Evolutionary conservation across 1,140 invertebrate genomes (phyloP).

Genomic region (Whitmania pigra): DNA sequence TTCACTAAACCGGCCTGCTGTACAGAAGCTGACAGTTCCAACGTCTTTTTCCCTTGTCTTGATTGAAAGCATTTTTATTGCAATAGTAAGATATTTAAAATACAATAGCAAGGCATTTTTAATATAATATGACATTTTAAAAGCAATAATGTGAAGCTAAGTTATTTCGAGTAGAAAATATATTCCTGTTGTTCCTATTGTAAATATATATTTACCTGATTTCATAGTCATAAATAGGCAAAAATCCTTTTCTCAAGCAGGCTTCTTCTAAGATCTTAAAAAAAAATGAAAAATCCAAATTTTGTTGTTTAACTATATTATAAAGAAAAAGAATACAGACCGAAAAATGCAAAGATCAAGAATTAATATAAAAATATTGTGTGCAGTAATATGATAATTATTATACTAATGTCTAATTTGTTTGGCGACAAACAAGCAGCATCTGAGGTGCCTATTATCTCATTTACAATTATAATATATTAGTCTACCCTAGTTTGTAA

Average conservation of each 20-base stretch:
- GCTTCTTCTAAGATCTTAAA: constrained; percentile 64
- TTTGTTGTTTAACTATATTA: constrained; percentile 19
- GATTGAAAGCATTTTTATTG: background rate
- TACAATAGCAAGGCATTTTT: background rate
- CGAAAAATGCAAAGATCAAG: too few species aligned
- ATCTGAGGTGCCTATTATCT: too few species aligned
- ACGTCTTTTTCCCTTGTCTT: constrained; percentile 55
- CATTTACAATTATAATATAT: too few species aligned
- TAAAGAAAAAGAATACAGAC: background rate
- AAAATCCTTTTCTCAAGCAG: constrained; percentile 58
- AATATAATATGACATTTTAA: background rate
- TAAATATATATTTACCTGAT: constrained; percentile 50
- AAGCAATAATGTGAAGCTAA: background rate
- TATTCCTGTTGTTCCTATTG: too few species aligned
- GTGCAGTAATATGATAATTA: background rate
- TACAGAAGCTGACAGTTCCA: constrained; percentile 58
- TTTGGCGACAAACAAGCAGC: too few species aligned
- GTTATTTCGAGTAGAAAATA: constrained; percentile 8
- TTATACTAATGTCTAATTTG: background rate
- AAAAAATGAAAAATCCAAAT: too few species aligned
- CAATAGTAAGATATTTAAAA: background rate
- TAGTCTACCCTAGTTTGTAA: background rate
- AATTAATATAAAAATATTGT: background rate
- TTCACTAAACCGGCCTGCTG: constrained; percentile 66
- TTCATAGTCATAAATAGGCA: constrained; percentile 55